phyloP scores from a whole-genome alignment of 2,888 invertebrate genomes.

The Anarsia innoxiella region DNA sequence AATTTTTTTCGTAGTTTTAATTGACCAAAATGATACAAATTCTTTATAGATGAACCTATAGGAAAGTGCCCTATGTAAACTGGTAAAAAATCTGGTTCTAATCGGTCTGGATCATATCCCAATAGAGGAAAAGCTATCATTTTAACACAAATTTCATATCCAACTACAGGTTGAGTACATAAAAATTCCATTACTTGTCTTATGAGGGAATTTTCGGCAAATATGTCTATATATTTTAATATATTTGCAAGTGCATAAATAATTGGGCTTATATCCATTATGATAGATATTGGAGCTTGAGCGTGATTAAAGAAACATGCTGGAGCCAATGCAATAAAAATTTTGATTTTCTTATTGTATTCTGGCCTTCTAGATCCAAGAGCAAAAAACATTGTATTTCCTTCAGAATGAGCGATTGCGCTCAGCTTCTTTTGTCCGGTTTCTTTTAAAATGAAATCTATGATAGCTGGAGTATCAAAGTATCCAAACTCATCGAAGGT shows the following conservation, averaged over 20 bases:
- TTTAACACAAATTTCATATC: conserved; percentile 17
- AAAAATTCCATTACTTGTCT: not conserved
- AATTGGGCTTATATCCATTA: conserved; percentile 31
- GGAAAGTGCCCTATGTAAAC: conserved; percentile 29
- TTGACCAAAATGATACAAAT: conserved; percentile 26
- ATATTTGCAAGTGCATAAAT: conserved; percentile 48
- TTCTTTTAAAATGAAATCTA: conserved; percentile 31
- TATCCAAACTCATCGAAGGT: conserved; percentile 81
- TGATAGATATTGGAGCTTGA: conserved; percentile 26
- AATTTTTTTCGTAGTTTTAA: conserved; percentile 15
- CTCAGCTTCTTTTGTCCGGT: conserved; percentile 70
- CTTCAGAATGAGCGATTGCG: conserved; percentile 81
- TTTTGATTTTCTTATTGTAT: conserved; percentile 71
- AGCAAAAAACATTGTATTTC: conserved; percentile 71
- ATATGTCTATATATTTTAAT: conserved; percentile 29
- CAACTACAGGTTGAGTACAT: not conserved
- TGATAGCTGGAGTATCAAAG: conserved; percentile 80
- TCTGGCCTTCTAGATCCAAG: conserved; percentile 64
- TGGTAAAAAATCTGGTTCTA: conserved; percentile 60
- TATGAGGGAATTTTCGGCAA: conserved; percentile 18
- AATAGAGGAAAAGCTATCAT: conserved; percentile 45
- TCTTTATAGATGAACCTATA: conserved; percentile 28
- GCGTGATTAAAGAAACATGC: conserved; percentile 60
- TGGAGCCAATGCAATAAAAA: conserved; percentile 70
- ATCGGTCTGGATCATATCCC: conserved; percentile 67